Base-by-base conservation (phyloP, 2,888 invertebrate species). In the Eristalis arbustorum region DNA sequence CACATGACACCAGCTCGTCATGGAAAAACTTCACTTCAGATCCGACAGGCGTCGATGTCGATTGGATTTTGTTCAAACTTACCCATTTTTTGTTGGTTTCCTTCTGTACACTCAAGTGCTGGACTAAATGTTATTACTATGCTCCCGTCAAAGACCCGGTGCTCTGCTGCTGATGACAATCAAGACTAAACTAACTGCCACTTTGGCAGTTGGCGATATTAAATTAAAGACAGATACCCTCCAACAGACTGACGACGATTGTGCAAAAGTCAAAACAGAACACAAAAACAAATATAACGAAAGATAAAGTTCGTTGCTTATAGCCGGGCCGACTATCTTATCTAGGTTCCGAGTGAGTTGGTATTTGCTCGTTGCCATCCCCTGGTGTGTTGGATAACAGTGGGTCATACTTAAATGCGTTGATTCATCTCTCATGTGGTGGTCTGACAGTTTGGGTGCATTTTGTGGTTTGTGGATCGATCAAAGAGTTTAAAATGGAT, bases 131-230 rank as follows among this genome's bases (percentile, higher is more conserved):
- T 4, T 49, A n/a, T 28, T 23, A 8, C 8, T 14, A 18, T 34
- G 56, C n/a, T 31, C 18, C 22, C 18, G 49, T 10, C 40, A 22
- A 59, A 59, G 61, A 34, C 28, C 71, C 75, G 68, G 73, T 14
- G 25, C 73, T 63, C 37, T 69, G 59, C 66, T 64, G 59, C 62
- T 64, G 68, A 62, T 40, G 64, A 81, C 61, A 37, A 28, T 61
- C 40, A 64, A 74, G 69, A 82, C 77, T 77, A 82, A 85, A 85
- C 64, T 85, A 63, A 56, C 18, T 71, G 66, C 40, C 68, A 57
- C 49, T 25, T 31, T 25, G 31, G 34, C 82, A 73, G 56, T 69
- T 73, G 68, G 59, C 64, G 77, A 77, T 77, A 81, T 76, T 76
- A 68, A 80, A 57, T 59, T 56, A 56, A 69, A 34, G 11, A 66